Conservation (phyloP, 2,113 vertebrate species). For the Pollachius pollachius region DNA sequence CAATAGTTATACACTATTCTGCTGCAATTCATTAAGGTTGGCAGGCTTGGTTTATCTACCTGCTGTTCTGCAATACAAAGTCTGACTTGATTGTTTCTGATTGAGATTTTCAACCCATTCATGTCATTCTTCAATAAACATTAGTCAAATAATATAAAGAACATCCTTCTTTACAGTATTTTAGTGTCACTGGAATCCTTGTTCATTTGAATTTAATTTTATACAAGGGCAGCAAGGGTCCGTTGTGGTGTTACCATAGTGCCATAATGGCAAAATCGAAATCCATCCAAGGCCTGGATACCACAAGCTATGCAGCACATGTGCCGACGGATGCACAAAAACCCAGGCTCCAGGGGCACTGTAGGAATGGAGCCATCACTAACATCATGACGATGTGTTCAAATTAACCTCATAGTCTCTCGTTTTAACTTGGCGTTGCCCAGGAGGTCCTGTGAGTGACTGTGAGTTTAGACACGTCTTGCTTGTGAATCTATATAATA, state of each 20-base stretch:
- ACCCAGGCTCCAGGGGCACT: constrained; percentile 25
- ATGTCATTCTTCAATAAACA: too few species aligned
- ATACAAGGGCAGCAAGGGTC: background rate
- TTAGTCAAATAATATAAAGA: too few species aligned
- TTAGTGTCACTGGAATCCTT: too few species aligned
- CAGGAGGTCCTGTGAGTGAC: background rate
- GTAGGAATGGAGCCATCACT: constrained; percentile 31
- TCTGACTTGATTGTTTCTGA: too few species aligned
- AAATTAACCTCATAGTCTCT: constrained; percentile 23
- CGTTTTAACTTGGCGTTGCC: background rate
- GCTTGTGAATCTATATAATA: too few species aligned
- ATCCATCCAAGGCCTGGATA: constrained; percentile 44
- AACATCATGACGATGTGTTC: constrained; percentile 30
- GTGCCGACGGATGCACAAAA: constrained; percentile 60
- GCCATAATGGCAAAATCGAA: constrained; percentile 12
- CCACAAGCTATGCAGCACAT: constrained; percentile 52
- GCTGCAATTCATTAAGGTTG: too few species aligned
- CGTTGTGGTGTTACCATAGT: background rate
- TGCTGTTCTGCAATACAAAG: too few species aligned
- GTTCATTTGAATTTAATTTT: constrained; percentile 19
- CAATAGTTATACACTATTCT: too few species aligned
- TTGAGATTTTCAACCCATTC: too few species aligned
- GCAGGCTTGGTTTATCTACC: too few species aligned
- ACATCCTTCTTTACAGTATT: too few species aligned
- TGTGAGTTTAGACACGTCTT: too few species aligned